Percentiles rank a stretch among this genome's conserved stretches.
Evolutionary conservation across 1,140 invertebrate genomes (phyloP).

Genomic region (Planococcus citri): DNA sequence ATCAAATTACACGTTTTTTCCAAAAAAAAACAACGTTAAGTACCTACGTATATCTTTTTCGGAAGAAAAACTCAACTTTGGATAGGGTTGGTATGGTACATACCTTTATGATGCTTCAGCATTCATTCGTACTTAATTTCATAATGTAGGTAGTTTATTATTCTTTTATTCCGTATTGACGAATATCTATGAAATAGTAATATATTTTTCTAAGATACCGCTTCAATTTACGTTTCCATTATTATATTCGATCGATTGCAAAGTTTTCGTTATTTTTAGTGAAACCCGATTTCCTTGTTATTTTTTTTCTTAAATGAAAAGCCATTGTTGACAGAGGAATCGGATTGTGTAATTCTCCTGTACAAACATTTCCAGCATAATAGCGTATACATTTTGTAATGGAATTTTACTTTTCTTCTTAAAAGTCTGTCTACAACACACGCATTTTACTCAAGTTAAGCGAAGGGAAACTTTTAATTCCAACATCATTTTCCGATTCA

Average conservation of each 20-base stretch:
- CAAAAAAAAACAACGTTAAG: no score
- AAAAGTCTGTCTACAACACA: background rate
- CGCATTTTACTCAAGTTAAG: background rate
- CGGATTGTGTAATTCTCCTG: background rate
- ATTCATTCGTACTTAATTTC: no score
- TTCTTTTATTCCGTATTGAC: no score
- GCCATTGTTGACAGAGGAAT: background rate
- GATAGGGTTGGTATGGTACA: no score
- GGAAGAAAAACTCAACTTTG: no score
- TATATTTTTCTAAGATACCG: no score
- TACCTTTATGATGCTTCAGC: no score
- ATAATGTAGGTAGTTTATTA: no score
- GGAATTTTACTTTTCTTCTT: constrained; percentile 10
- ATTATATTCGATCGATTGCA: constrained; percentile 2
- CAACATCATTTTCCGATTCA: constrained; percentile 5
- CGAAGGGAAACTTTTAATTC: constrained; percentile 11
- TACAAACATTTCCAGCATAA: constrained; percentile 5
- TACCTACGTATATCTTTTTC: no score
- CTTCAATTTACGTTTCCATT: background rate
- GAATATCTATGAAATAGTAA: no score
- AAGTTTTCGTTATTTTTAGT: background rate
- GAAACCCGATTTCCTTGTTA: background rate
- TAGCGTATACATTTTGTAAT: constrained; percentile 9
- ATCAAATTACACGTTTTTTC: no score
- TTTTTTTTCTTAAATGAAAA: background rate